Percentiles rank a stretch among this genome's conserved stretches.
Conservation (phyloP, 2,113 vertebrate species). For the Hemiprocne comata region DNA sequence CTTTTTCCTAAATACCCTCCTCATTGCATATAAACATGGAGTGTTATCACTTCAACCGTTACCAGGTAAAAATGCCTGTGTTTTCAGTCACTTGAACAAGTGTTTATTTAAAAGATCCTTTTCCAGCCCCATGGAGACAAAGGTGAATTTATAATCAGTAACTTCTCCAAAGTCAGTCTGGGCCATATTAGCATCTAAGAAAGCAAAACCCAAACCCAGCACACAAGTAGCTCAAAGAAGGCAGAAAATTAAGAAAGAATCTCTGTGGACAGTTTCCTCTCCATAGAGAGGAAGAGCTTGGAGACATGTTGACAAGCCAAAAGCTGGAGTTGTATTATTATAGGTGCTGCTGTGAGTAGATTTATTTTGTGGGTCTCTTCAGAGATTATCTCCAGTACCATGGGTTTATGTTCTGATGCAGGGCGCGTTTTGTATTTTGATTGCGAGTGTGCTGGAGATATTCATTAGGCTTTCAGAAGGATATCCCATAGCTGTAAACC, state of each 20-base stretch:
- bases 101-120: not conserved
- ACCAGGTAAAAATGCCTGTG: not conserved
- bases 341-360: slow-evolving; percentile 43
- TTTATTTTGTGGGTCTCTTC: slow-evolving; percentile 36
- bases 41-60: not conserved
- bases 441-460: slow-evolving; percentile 78
- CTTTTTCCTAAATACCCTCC: not conserved
- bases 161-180: not conserved
- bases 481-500: slow-evolving; percentile 85
- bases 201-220: not conserved
- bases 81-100: not conserved
- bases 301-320: slow-evolving; percentile 30
- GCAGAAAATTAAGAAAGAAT: slow-evolving; percentile 30
- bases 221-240: not conserved
- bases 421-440: slow-evolving; percentile 72
- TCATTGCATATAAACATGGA: not conserved
- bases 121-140: not conserved
- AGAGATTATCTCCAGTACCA: slow-evolving; percentile 28
- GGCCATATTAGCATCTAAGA: not conserved
- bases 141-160: not conserved
- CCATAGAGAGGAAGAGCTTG: slow-evolving; percentile 1
- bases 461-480: slow-evolving; percentile 82
- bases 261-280: not conserved
- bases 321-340: not conserved
- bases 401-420: slow-evolving; percentile 49